phyloP scores from a whole-genome alignment of 2,797 vertebrate genomes.

The Hydrocynus forskahlii region DNA sequence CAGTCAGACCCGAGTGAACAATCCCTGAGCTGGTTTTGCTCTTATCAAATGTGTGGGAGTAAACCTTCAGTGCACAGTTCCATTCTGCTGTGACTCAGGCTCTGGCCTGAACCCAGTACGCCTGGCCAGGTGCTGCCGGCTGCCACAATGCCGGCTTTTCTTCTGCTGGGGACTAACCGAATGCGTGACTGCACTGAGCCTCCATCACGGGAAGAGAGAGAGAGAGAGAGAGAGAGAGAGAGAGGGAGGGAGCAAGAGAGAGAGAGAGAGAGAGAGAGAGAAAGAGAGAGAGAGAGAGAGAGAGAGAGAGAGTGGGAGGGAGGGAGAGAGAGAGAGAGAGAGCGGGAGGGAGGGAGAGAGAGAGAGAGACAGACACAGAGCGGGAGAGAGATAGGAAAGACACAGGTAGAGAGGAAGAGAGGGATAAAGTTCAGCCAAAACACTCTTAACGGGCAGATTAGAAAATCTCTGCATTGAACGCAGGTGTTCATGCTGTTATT shows the following conservation, averaged over 20 bases:
- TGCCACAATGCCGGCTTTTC: slow-evolving; percentile 54
- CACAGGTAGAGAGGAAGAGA: slow-evolving; percentile 22
- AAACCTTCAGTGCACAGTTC: slow-evolving; percentile 3
- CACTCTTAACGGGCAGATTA: slow-evolving; percentile 8
- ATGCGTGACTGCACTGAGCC: slow-evolving; percentile 30
- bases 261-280: slow-evolving; percentile 15
- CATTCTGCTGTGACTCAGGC: slow-evolving; percentile 13
- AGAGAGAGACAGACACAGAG: no score
- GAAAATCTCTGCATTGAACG: slow-evolving; percentile 4
- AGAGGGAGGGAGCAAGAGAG: no score
- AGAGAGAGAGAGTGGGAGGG: slow-evolving; percentile 23
- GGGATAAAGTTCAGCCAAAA: slow-evolving; percentile 29
- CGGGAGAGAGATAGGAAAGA: slow-evolving; percentile 15
- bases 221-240: slow-evolving; percentile 25
- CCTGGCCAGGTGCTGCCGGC: slow-evolving; percentile 51
- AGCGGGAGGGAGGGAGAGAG: no score
- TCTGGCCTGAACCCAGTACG: slow-evolving; percentile 25
- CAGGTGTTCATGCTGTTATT: not conserved
- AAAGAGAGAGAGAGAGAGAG: slow-evolving; percentile 27
- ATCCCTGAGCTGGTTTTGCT: not conserved
- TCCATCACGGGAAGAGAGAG: slow-evolving; percentile 32
- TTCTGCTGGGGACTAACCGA: slow-evolving; percentile 36
- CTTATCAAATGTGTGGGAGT: slow-evolving; percentile 14
- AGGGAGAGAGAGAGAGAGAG: no score
- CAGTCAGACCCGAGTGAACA: no score